Evolutionary conservation across 2,888 invertebrate genomes (phyloP).

Genomic region (Drosophila paranaensis): DNA sequence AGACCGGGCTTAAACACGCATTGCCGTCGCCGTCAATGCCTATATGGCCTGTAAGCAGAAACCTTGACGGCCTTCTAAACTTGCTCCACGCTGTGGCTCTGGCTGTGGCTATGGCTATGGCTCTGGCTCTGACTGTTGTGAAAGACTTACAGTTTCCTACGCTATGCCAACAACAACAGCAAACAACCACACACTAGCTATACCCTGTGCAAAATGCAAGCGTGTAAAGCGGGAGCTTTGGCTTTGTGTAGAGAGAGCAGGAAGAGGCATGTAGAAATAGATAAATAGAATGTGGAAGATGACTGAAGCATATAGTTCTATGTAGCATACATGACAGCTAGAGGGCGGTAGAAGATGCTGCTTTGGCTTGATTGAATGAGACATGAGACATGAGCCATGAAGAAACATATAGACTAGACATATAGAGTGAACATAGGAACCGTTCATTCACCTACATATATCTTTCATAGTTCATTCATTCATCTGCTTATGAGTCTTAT

Average conservation of each 20-base stretch:
- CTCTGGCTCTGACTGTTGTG: slow-evolving; percentile 43
- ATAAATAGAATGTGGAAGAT: too few relatives aligned
- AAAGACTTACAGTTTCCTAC: slow-evolving; percentile 71
- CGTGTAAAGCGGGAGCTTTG: not conserved
- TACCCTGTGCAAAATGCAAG: not conserved
- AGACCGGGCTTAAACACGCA: slow-evolving; percentile 10
- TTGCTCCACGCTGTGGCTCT: slow-evolving; percentile 33
- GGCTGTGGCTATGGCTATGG: not conserved
- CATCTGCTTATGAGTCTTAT: too few relatives aligned
- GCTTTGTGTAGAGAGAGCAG: not conserved
- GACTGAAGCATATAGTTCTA: too few relatives aligned
- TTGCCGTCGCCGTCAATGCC: slow-evolving; percentile 4
- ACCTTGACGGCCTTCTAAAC: slow-evolving; percentile 75
- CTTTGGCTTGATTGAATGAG: too few relatives aligned
- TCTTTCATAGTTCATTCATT: not conserved
- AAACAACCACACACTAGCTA: slow-evolving; percentile 45
- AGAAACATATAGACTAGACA: too few relatives aligned
- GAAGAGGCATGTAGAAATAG: not conserved
- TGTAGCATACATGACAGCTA: too few relatives aligned
- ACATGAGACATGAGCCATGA: too few relatives aligned
- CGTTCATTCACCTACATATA: too few relatives aligned
- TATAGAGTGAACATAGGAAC: too few relatives aligned
- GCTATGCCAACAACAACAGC: slow-evolving; percentile 51
- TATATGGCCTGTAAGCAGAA: slow-evolving; percentile 54
- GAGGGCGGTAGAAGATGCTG: too few relatives aligned